Base-by-base conservation (phyloP, 2,797 vertebrate species). In the Calcarius lapponicus region DNA sequence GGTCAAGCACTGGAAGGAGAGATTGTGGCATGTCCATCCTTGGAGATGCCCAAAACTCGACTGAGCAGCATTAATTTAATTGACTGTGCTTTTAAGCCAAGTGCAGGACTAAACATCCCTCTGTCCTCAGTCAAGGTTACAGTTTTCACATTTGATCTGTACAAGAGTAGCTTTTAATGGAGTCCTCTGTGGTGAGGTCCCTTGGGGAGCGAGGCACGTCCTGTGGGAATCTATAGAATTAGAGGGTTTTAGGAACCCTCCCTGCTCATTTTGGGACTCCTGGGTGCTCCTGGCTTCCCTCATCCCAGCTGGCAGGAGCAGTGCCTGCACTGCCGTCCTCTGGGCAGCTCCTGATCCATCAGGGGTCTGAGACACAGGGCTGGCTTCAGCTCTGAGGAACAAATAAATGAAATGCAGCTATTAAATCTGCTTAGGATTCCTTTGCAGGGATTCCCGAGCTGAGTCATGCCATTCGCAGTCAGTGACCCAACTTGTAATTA, bases 401-500 rank as follows among this genome's bases (percentile, higher is more conserved):
- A 82, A 70, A 90, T 81, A 90, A 86, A 90, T 95, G 80, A 94
- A 72, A 48, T n/a, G 36, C 32, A 38, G 12, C 60, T 57, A 11
- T 43, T 81, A 45, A 92, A 90, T 84, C 71, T 57, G 19, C 34
- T 87, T 66, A 73, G 2, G 2, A 13, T 87, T 96, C 79, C 70
- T 90, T 90, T 83, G 87, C 71, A 92, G 96, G 92, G 79, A 95
- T 91, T 94, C 93, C 74, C 0, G 0, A 69, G 91, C 88, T 92
- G 94, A 93, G 67, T 95, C 92, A 95, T 89, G 65, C 45, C 0
- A 36, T 86, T 94, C 18, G 2, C 25, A 89, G 89, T 70, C 70
- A 54, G 38, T 71, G 93, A 85, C 91, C 93, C 65, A 92, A 64
- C 48, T 89, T 80, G 54, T 83, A 89, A 93, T 96, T 87, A 91